These are phyloP conservation scores for Sebastes matsubarae DNA, from an alignment of 2,797 vertebrate species.

Conservation along the genomic window DNA sequence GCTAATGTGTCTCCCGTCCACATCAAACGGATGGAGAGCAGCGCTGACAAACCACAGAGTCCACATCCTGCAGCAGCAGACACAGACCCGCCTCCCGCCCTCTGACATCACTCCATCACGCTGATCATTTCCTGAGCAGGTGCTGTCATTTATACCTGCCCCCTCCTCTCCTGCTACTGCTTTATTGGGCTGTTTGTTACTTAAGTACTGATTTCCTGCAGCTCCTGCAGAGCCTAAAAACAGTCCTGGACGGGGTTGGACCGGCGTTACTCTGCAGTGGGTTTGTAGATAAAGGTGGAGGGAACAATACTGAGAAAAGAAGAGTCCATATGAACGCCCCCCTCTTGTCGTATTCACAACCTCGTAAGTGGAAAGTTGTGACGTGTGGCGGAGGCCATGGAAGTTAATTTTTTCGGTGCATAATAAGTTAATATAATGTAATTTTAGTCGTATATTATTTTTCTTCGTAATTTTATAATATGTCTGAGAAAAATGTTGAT, in stretches of 20 bases:
- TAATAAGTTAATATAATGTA: too few relatives aligned
- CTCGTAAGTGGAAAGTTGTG: too few relatives aligned
- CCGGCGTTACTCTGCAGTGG: neutral
- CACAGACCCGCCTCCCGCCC: neutral
- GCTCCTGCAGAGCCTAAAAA: neutral
- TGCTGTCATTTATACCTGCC: neutral
- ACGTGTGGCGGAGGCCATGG: too few relatives aligned
- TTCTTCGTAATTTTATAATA: too few relatives aligned
- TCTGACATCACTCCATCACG: constrained; percentile 12
- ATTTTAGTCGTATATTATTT: too few relatives aligned
- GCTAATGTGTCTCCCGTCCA: constrained; percentile 43
- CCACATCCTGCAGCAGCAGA: constrained; percentile 28
- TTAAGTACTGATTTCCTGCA: neutral
- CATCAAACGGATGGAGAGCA: constrained; percentile 45
- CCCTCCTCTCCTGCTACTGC: neutral
- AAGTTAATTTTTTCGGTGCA: too few relatives aligned
- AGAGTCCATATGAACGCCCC: too few relatives aligned
- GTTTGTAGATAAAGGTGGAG: too few relatives aligned
- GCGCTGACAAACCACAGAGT: constrained; percentile 42
- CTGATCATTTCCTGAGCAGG: constrained; percentile 10
- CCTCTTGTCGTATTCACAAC: too few relatives aligned
- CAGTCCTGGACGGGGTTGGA: neutral
- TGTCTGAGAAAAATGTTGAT: too few relatives aligned
- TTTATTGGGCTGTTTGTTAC: neutral
- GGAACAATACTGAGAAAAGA: neutral